These are phyloP conservation scores for Leucosticte australis DNA, from an alignment of 2,113 vertebrate species.

Conservation along the genomic window DNA sequence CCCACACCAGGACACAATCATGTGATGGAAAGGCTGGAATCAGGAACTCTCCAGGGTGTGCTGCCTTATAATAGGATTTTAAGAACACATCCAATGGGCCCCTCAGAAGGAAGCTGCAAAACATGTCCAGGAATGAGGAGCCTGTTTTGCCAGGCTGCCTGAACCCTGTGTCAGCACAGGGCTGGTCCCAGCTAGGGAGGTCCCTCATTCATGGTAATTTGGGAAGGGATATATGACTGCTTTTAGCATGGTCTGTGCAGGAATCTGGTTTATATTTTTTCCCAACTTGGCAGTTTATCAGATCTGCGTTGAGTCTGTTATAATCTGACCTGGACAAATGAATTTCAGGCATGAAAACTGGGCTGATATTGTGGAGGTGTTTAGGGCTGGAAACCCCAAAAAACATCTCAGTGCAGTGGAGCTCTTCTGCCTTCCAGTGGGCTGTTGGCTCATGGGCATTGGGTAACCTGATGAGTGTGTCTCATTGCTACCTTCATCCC, in stretches of 20 bases:
- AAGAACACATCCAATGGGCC: not conserved
- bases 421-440: not conserved
- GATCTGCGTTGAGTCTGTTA: not conserved
- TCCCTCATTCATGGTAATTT: not conserved
- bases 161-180: not conserved
- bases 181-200: not conserved
- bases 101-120: not conserved
- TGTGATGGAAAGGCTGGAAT: not conserved
- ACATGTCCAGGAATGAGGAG: not conserved
- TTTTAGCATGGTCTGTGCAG: not conserved
- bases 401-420: not conserved
- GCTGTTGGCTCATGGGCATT: not conserved
- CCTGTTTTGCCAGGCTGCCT: not conserved
- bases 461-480: not conserved
- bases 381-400: not conserved
- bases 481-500: not conserved
- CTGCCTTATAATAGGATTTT: not conserved
- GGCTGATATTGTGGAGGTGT: not conserved
- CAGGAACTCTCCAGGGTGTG: not conserved
- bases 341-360: not conserved
- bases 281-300: not conserved
- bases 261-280: not conserved
- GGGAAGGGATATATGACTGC: not conserved
- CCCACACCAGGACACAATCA: not conserved
- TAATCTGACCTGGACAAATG: not conserved